phyloP scores from a whole-genome alignment of 1,140 invertebrate genomes.

The Prorops nasuta region DNA sequence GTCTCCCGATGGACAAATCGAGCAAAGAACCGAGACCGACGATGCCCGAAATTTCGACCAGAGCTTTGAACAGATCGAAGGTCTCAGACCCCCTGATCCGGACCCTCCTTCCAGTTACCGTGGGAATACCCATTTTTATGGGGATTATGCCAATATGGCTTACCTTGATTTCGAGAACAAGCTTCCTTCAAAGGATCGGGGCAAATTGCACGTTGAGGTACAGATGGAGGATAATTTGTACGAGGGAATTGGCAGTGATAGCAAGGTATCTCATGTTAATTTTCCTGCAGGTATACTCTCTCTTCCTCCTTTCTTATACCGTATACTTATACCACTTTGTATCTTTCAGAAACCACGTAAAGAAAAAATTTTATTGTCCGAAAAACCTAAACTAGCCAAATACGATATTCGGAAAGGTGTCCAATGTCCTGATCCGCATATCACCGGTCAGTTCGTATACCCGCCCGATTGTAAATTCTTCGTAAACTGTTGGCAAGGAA shows the following conservation, averaged over 20 bases:
- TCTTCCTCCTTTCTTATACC: neutral
- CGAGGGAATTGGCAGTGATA: slow-evolving; percentile 35
- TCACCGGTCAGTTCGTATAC: slow-evolving; percentile 62
- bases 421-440: slow-evolving; percentile 55
- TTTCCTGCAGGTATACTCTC: too few relatives aligned
- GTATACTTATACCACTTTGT: slow-evolving; percentile 1
- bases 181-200: slow-evolving; percentile 1
- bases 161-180: neutral
- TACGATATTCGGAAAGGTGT: slow-evolving; percentile 29
- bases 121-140: neutral
- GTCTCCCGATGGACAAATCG: slow-evolving; percentile 13
- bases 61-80: slow-evolving; percentile 2
- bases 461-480: slow-evolving; percentile 66
- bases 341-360: slow-evolving; percentile 42
- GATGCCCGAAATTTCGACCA: neutral
- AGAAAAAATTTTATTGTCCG: slow-evolving; percentile 23
- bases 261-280: slow-evolving; percentile 24
- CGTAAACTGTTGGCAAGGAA: slow-evolving; percentile 67
- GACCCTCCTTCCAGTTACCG: neutral
- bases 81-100: slow-evolving; percentile 3
- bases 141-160: neutral
- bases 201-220: neutral
- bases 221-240: slow-evolving; percentile 26
- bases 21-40: slow-evolving; percentile 20
- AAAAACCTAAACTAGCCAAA: slow-evolving; percentile 28